These are phyloP conservation scores for Lutjanus erythropterus DNA, from an alignment of 2,113 vertebrate genomes.

Conservation along the genomic window DNA sequence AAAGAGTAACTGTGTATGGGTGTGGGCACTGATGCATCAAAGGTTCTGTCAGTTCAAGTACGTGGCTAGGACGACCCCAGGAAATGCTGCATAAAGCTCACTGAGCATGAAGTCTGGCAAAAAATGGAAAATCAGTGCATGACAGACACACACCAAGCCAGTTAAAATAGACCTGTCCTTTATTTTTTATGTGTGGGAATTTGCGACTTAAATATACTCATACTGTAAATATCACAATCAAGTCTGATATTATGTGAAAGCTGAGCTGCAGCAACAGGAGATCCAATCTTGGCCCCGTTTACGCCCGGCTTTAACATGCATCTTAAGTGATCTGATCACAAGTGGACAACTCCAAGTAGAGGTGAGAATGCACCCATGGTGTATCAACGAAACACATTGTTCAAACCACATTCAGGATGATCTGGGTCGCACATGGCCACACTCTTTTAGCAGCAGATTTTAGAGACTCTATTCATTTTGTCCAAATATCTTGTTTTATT, in stretches of 20 bases:
- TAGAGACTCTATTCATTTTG: too few relatives aligned
- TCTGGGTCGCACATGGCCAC: too few relatives aligned
- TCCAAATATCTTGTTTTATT: too few relatives aligned
- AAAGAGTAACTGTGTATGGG: constrained; percentile 28
- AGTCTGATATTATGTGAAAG: constrained; percentile 4
- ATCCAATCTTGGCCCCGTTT: too few relatives aligned
- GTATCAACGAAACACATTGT: too few relatives aligned
- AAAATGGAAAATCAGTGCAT: constrained; percentile 39
- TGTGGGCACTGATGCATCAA: constrained; percentile 64
- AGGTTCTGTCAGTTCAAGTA: constrained; percentile 55
- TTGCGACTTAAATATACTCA: not conserved
- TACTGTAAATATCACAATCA: not conserved
- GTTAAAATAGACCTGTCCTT: constrained; percentile 1
- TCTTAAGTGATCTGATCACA: too few relatives aligned
- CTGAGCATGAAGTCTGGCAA: constrained; percentile 53
- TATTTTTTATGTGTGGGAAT: not conserved
- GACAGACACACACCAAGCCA: constrained; percentile 24
- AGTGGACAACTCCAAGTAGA: too few relatives aligned
- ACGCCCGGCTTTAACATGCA: too few relatives aligned
- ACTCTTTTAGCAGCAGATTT: too few relatives aligned
- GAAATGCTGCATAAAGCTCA: constrained; percentile 53
- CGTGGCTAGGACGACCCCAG: constrained; percentile 48
- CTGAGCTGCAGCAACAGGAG: not conserved
- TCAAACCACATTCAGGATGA: too few relatives aligned
- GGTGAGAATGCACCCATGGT: too few relatives aligned